A percentile compares a stretch with the other conserved stretches of the same genome.
Conservation (phyloP, 2,888 invertebrate species). For the Caradrina kadenii region DNA sequence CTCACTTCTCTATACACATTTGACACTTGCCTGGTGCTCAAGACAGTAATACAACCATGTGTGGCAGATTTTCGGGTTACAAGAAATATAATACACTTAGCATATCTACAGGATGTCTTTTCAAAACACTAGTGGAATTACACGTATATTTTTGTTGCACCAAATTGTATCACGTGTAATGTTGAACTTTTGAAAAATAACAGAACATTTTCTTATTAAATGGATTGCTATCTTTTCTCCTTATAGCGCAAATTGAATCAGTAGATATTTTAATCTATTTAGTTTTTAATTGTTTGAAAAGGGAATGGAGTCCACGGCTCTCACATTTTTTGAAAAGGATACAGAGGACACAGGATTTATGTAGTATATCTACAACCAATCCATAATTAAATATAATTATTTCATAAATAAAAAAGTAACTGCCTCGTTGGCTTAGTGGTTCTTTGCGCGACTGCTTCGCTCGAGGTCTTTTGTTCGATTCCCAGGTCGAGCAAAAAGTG, state of each 20-base stretch:
- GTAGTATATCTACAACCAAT: not conserved
- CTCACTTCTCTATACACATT: not conserved
- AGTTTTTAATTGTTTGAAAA: not conserved
- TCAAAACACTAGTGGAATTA: not conserved
- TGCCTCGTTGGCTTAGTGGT: too few relatives aligned
- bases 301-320: not conserved
- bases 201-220: constrained; percentile 5
- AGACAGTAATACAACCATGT: not conserved
- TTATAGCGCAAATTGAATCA: not conserved
- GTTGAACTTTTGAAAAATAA: constrained; percentile 29
- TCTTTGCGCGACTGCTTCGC: too few relatives aligned
- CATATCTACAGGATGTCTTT: constrained; percentile 5
- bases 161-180: not conserved
- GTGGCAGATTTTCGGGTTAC: not conserved
- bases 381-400: too few relatives aligned
- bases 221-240: constrained; percentile 8
- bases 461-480: too few relatives aligned
- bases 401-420: too few relatives aligned
- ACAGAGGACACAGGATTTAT: not conserved
- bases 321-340: not conserved
- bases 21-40: not conserved
- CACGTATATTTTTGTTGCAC: not conserved
- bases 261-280: too few relatives aligned
- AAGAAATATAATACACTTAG: not conserved
- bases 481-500: too few relatives aligned